Evolutionary conservation across 2,797 vertebrate genomes (phyloP).

Genomic region (Chaetophractus vellerosus): DNA sequence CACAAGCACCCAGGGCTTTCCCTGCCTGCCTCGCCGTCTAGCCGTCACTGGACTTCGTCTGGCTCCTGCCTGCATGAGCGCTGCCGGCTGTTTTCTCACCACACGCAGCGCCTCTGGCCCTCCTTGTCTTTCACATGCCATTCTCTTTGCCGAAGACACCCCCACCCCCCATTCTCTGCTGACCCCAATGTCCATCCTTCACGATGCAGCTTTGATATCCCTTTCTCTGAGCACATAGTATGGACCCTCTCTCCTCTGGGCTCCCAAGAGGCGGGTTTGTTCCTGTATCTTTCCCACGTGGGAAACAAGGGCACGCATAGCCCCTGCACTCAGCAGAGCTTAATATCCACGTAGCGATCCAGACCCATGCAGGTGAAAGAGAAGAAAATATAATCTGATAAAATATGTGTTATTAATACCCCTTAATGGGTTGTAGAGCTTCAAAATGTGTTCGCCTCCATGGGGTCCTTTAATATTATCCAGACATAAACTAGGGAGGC

Average conservation of each 20-base stretch:
- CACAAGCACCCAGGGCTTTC: background rate
- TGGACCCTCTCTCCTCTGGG: background rate
- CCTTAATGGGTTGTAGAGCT: background rate
- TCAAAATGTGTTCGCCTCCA: background rate
- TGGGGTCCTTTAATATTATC: rapidly evolving
- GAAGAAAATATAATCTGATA: background rate
- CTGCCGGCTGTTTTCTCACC: background rate
- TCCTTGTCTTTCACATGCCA: background rate
- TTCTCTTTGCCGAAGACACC: background rate
- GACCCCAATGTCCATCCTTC: background rate
- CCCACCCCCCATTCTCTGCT: background rate
- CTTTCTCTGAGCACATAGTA: background rate
- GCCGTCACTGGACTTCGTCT: background rate
- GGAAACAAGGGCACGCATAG: background rate
- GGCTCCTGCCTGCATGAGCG: background rate
- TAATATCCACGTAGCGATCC: background rate
- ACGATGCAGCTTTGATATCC: background rate
- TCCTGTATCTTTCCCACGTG: background rate
- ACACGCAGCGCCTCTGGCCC: background rate
- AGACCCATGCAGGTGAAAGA: background rate
- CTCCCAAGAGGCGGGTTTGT: background rate
- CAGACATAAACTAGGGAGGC: background rate
- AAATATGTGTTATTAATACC: background rate
- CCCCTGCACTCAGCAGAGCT: background rate
- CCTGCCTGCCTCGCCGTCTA: rapidly evolving